These are phyloP conservation scores for Phalacrocorax carbo DNA, from an alignment of 2,113 vertebrate species.

Conservation along the genomic window DNA sequence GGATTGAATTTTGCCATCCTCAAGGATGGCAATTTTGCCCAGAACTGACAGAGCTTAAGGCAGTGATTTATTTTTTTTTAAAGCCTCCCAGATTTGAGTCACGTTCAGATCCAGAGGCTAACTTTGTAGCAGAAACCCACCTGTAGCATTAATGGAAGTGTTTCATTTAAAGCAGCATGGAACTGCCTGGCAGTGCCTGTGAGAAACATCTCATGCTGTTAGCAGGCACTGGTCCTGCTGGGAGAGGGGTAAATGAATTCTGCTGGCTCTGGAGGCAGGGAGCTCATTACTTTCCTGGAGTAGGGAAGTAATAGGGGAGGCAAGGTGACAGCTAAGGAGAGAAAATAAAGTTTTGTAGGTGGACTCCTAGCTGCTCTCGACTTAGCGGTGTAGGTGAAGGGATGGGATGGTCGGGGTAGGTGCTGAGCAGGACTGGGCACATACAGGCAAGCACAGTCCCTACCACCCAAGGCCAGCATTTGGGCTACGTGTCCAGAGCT, in stretches of 20 bases:
- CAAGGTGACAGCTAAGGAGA: not conserved
- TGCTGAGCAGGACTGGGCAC: not conserved
- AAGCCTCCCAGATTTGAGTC: not conserved
- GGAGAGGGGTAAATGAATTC: not conserved
- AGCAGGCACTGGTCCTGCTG: not conserved
- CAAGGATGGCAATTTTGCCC: not conserved
- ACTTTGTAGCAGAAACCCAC: not conserved
- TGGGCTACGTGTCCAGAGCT: not conserved
- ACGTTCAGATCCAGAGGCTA: not conserved
- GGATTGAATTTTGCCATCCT: not conserved
- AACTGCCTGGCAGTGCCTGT: not conserved
- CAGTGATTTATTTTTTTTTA: not conserved
- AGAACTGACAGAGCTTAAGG: not conserved
- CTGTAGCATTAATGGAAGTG: not conserved
- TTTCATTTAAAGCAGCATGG: conserved; percentile 46
- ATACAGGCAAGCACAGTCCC: not conserved
- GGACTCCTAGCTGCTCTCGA: not conserved
- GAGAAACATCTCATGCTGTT: not conserved
- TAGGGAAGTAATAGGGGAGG: not conserved
- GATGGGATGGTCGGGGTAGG: not conserved
- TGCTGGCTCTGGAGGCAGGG: not conserved
- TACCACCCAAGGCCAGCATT: rapidly evolving
- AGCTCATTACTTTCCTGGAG: not conserved
- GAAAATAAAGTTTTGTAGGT: not conserved
- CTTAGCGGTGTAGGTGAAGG: not conserved